Evolutionary conservation across 1,140 invertebrate species (phyloP), one percentile per base, ranked within the genome.

Genomic region (Scaptomyza montana): DNA sequence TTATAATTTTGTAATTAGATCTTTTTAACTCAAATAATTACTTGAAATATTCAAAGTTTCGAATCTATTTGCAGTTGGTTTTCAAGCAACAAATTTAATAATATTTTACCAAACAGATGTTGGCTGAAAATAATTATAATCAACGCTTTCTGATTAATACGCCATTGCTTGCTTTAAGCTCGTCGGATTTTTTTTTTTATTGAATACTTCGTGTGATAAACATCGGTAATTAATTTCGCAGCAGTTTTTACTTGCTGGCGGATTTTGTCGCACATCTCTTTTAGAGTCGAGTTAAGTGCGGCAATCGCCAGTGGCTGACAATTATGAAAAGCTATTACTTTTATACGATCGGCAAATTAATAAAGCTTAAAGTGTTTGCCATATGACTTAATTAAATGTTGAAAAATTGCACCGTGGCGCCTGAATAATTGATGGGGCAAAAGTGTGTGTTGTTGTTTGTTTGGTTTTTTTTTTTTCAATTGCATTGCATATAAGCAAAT

Each of bases 361-460:
- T 85, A 85, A 85, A 60, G 81, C 81, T 85, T 74, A 68, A 85
- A 64, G 57, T 66, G 68, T 45, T 56, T 74, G 74, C 61, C 69
- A 65, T 71, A 71, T 71, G 69, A 80, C 74, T 85, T 77, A 74
- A 85, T 85, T 86, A 80, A 80, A 80, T 76, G 74, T 71, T 85
- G 69, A 80, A 80, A 74, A 85, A 74, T 80, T 62, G 66, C 75
- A 70, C 41, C 39, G 33, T 36, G 57, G 62, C 61, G 72, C 64
- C 67, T 55, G 45, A 45, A 72, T 82, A 77, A 78, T 78, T 77
- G 68, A 78, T 82, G 65, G 65, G 25, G 33, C 33, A 54, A 8
- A 39, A 8, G 19, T 39, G 10, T 33, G 9, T 28, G 41, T 43
- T 41, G 39, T 41, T 43, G 39, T n/a, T 62, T n/a, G n/a, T n/a